These are phyloP conservation scores for Halichoerus grypus DNA, from an alignment of 2,113 vertebrate species.

Conservation along the genomic window DNA sequence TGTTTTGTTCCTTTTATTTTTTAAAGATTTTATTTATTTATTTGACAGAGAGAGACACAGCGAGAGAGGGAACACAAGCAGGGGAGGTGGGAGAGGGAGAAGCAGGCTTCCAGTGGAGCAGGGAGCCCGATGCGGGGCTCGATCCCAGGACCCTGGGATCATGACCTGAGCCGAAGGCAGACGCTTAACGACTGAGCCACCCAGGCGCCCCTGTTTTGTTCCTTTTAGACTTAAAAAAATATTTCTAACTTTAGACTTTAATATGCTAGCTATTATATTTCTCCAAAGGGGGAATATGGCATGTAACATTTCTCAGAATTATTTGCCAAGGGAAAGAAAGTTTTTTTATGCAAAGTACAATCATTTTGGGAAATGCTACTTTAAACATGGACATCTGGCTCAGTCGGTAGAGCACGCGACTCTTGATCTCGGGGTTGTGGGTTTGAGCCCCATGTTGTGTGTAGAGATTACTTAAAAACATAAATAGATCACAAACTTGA, in stretches of 20 bases:
- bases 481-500: background rate
- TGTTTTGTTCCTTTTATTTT: background rate
- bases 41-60: too few relatives aligned
- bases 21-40: too few relatives aligned
- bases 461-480: background rate
- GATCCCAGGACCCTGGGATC: too few relatives aligned
- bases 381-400: background rate
- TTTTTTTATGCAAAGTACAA: background rate
- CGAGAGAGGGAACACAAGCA: too few relatives aligned
- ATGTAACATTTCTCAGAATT: constrained; percentile 31
- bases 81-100: too few relatives aligned
- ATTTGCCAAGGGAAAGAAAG: background rate
- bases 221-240: background rate
- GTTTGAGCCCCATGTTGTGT: background rate
- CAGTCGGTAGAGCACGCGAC: background rate
- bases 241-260: constrained; percentile 19
- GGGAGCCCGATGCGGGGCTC: too few relatives aligned
- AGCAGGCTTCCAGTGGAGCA: too few relatives aligned
- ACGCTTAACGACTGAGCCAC: too few relatives aligned
- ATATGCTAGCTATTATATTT: background rate
- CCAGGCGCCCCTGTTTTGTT: background rate
- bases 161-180: too few relatives aligned
- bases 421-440: background rate
- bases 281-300: background rate
- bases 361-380: constrained; percentile 43